Conservation (phyloP, 1,140 invertebrate genomes). For the Reticulitermes speratus region DNA sequence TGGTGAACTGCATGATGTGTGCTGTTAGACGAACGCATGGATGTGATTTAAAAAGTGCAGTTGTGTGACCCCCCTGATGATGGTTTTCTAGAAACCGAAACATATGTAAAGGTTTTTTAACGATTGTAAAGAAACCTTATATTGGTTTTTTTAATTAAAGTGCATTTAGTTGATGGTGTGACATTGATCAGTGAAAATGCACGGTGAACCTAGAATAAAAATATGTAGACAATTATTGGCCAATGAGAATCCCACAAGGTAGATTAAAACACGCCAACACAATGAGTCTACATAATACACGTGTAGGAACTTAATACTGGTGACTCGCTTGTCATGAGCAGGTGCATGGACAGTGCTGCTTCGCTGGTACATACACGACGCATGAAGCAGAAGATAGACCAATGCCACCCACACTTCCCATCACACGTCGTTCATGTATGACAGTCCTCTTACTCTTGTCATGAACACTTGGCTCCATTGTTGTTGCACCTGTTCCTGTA, state of each 20-base stretch:
- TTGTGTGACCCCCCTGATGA: too few relatives aligned
- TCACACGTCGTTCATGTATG: not conserved
- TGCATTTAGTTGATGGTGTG: too few relatives aligned
- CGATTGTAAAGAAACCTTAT: too few relatives aligned
- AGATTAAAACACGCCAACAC: not conserved
- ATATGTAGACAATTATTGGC: too few relatives aligned
- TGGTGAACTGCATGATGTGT: too few relatives aligned
- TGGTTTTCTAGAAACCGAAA: too few relatives aligned
- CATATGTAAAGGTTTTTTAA: too few relatives aligned
- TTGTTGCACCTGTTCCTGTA: not conserved
- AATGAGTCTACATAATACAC: not conserved
- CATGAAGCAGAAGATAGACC: not conserved
- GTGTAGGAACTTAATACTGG: not conserved
- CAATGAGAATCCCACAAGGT: not conserved
- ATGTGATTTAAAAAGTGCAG: too few relatives aligned
- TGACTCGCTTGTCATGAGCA: not conserved
- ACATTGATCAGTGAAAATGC: too few relatives aligned
- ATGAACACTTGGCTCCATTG: not conserved
- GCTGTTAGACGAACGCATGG: too few relatives aligned
- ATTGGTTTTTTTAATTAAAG: too few relatives aligned
- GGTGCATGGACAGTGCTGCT: slow-evolving; percentile 12
- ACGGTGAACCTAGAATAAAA: too few relatives aligned
- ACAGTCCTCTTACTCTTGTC: not conserved
- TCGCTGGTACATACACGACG: not conserved
- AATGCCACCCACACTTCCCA: not conserved